phyloP scores from a whole-genome alignment of 2,888 invertebrate species.

The Rhynchonema sp. region DNA sequence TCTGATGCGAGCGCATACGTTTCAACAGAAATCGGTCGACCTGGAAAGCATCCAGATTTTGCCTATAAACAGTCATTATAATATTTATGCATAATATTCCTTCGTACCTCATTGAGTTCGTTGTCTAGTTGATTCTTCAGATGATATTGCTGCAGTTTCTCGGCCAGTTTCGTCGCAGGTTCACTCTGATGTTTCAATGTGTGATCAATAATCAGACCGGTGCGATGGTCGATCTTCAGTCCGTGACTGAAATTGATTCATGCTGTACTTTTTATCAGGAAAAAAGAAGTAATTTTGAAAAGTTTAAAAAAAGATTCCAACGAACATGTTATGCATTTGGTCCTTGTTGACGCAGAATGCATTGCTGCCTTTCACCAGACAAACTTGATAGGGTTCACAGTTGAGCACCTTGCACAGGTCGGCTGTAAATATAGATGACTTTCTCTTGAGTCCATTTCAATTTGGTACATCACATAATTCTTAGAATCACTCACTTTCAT shows the following conservation, averaged over 20 bases:
- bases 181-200: no score
- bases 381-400: slow-evolving; percentile 11
- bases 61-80: no score
- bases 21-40: background rate
- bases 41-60: no score
- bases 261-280: background rate
- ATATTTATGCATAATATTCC: no score
- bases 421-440: slow-evolving; percentile 4
- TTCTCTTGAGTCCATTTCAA: background rate
- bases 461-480: no score
- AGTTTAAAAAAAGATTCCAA: no score
- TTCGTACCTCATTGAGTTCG: background rate
- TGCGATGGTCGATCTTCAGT: background rate
- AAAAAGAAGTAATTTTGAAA: background rate
- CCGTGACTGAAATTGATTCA: background rate
- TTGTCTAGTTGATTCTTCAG: background rate
- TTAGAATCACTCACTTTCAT: background rate
- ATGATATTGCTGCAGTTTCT: background rate
- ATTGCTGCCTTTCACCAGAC: slow-evolving; percentile 10
- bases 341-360: slow-evolving; percentile 11
- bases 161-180: background rate
- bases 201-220: background rate
- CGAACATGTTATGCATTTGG: slow-evolving; percentile 5
- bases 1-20: background rate
- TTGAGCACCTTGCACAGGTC: slow-evolving; percentile 9